Evolutionary conservation across 2,797 vertebrate genomes (phyloP), one percentile per base, ranked within the genome.

Genomic region (Glossophaga mutica): DNA sequence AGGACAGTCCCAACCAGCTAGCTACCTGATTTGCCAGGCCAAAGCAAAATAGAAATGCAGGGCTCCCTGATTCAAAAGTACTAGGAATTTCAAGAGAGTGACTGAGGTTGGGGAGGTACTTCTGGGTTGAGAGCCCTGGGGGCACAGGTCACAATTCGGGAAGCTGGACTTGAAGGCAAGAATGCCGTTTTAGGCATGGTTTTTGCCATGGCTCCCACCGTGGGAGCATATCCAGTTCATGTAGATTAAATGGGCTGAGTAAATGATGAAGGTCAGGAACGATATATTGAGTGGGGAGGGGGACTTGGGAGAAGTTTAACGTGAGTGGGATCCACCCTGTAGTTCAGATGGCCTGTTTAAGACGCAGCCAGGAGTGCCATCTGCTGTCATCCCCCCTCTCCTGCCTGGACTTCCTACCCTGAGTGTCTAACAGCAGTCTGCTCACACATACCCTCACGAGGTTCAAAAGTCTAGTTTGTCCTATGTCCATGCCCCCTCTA

Each of bases 301-400:
- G 55, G 22, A 42, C 34, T 86, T 70, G 22, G n/a, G 42, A 44
- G 39, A 87, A 86, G 42, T 73, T 21, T 52, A 70, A 70, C 1
- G 0, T 5, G 84, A 91, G 46, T 10, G 11, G 14, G 77, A 46
- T 59, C 26, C 19, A 83, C 11, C 9, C 14, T 59, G 12, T 50
- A 50, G 50, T 79, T 82, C 46, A 39, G 5, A 68, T 42, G 21
- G 7, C 44, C 44, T 57, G 14, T 34, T 89, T 42, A 94, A 87
- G 39, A 94, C 10, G 59, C 29, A 94, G 73, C 22, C 46, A 91
- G 67, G 87, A 95, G 94, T 73, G 85, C 93, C 87, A 92, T 67
- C 85, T 93, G 39, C 87, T 95, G 62, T 88, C 77, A 95, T 29
- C 18, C 0, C 2, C 65, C 67, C 57, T 74, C 77, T 78, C 59